phyloP scores from a whole-genome alignment of 2,888 invertebrate genomes.

The Malachius bipustulatus region DNA sequence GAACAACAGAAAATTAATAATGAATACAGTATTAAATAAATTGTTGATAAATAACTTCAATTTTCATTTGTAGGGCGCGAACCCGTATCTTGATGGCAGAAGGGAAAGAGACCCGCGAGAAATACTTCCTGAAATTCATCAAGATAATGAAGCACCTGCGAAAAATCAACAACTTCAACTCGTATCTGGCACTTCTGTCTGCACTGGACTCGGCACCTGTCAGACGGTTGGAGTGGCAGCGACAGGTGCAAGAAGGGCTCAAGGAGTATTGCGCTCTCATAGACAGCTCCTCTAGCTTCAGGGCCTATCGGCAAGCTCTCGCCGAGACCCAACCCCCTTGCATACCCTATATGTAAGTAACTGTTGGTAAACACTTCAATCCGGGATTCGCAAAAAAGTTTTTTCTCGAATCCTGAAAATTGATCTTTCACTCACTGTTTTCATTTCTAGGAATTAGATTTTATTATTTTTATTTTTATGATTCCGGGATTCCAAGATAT shows the following conservation, averaged over 20 bases:
- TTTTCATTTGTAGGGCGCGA: constrained; percentile 55
- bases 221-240: constrained; percentile 84
- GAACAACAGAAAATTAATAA: not conserved
- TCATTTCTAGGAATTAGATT: not conserved
- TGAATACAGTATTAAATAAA: not conserved
- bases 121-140: constrained; percentile 87
- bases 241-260: constrained; percentile 80
- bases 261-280: constrained; percentile 93
- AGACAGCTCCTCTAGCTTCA: constrained; percentile 95
- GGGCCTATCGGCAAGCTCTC: constrained; percentile 89
- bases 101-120: constrained; percentile 82
- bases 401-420: not conserved
- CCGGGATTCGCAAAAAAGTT: too few species aligned
- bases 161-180: constrained; percentile 97
- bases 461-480: constrained; percentile 7
- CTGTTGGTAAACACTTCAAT: too few species aligned
- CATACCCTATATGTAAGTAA: constrained; percentile 96
- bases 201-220: constrained; percentile 95
- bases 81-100: constrained; percentile 89
- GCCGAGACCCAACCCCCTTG: constrained; percentile 95
- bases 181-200: constrained; percentile 89
- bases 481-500: too few species aligned
- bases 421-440: not conserved
- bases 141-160: constrained; percentile 97
- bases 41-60: constrained; percentile 1